phyloP scores from a whole-genome alignment of 2,113 vertebrate species.

The Cheirogaleus medius region DNA sequence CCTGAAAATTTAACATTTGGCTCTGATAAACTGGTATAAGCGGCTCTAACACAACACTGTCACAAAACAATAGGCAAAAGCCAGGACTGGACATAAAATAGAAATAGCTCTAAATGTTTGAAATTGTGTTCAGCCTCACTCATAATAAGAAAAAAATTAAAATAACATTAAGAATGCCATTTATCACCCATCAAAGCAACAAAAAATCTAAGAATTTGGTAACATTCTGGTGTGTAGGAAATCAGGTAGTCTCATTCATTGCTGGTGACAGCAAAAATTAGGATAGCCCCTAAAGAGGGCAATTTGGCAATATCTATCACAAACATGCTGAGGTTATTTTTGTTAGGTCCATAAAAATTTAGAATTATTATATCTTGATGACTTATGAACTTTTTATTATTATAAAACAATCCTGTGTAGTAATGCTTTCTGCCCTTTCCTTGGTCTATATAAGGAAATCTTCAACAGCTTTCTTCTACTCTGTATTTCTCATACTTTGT shows the following conservation, averaged over 20 bases:
- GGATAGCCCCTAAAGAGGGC: not conserved
- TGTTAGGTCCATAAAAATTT: not conserved
- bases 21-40: not conserved
- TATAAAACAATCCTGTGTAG: not conserved
- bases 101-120: not conserved
- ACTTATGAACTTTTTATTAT: not conserved
- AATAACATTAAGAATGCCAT: not conserved
- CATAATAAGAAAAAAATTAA: not conserved
- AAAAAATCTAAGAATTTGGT: not conserved
- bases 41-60: not conserved
- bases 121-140: not conserved
- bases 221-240: not conserved
- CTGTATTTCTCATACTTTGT: not conserved
- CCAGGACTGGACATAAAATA: not conserved
- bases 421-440: not conserved
- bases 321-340: not conserved
- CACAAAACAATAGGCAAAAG: not conserved
- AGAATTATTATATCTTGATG: not conserved
- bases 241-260: not conserved
- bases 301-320: not conserved
- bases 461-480: not conserved
- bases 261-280: not conserved
- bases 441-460: not conserved
- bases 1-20: not conserved
- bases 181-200: not conserved